A percentile compares a stretch with the other conserved stretches of the same genome.
phyloP scores from a whole-genome alignment of 2,888 invertebrate genomes.

The Patella caerulea region DNA sequence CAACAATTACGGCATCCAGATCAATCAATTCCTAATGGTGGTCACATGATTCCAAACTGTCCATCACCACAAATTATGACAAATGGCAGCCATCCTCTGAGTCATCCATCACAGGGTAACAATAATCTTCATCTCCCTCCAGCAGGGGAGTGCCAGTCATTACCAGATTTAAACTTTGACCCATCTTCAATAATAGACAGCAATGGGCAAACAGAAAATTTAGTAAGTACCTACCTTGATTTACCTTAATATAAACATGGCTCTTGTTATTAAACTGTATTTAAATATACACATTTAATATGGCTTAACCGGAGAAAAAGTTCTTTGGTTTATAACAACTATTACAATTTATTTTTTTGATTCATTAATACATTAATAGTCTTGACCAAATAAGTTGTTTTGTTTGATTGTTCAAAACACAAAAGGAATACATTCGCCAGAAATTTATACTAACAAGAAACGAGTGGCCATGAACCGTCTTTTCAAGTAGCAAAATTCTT shows the following conservation, averaged over 20 bases:
- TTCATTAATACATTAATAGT: too few relatives aligned
- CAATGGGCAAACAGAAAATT: constrained; percentile 77
- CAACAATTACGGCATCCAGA: constrained; percentile 27
- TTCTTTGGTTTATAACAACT: too few relatives aligned
- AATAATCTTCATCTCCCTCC: constrained; percentile 13
- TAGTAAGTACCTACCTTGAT: not conserved
- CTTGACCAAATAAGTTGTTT: too few relatives aligned
- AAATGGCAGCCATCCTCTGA: constrained; percentile 53
- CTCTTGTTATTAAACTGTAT: not conserved
- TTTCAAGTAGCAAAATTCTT: too few relatives aligned
- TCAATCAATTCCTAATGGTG: constrained; percentile 42
- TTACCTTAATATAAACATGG: not conserved
- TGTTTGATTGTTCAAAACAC: too few relatives aligned
- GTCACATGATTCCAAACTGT: constrained; percentile 78
- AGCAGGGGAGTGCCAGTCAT: constrained; percentile 37
- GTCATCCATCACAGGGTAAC: constrained; percentile 37
- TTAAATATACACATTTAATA: too few relatives aligned
- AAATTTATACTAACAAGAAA: too few relatives aligned
- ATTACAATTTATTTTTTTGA: too few relatives aligned
- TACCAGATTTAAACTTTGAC: constrained; percentile 78
- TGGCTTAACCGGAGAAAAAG: too few relatives aligned
- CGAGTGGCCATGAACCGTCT: too few relatives aligned
- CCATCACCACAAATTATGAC: constrained; percentile 35
- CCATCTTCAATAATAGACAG: constrained; percentile 93
- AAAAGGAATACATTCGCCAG: too few relatives aligned